Conservation (phyloP, 2,888 invertebrate species). For the Diarsia dahlii region DNA sequence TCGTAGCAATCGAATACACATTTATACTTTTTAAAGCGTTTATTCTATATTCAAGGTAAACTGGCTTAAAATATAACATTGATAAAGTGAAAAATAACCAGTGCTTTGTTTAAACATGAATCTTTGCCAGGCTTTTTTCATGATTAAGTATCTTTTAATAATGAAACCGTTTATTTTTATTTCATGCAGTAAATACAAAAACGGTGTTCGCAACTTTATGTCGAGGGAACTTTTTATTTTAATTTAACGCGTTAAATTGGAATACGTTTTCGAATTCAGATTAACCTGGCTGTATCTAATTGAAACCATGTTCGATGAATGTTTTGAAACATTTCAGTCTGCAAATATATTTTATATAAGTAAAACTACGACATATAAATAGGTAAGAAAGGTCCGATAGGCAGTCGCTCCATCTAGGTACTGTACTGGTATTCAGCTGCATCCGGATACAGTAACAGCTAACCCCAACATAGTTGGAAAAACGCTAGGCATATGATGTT, state of each 20-base stretch:
- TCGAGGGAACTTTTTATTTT: constrained; percentile 19
- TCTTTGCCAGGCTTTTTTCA: constrained; percentile 33
- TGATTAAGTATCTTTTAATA: constrained; percentile 29
- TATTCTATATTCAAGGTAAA: constrained; percentile 41
- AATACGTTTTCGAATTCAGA: constrained; percentile 16
- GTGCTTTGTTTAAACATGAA: constrained; percentile 44
- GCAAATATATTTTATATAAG: constrained; percentile 3
- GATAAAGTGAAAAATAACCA: constrained; percentile 46
- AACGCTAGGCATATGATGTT: neutral
- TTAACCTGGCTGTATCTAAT: constrained; percentile 30
- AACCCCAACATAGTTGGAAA: neutral
- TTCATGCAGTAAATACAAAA: neutral
- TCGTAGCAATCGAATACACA: constrained; percentile 51
- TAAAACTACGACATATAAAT: neutral
- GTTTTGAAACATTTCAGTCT: constrained; percentile 25
- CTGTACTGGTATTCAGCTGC: too few species aligned
- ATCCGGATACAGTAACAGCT: too few species aligned
- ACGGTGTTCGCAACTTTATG: constrained; percentile 7
- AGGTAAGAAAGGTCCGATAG: neutral
- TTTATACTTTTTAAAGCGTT: constrained; percentile 55
- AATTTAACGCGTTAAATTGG: constrained; percentile 8
- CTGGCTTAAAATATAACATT: constrained; percentile 41
- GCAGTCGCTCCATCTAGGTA: too few species aligned
- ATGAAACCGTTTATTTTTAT: constrained; percentile 23
- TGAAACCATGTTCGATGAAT: constrained; percentile 21